Evolutionary conservation across 2,888 invertebrate genomes (phyloP).

Genomic region (Harpagoxenus sublaevis): DNA sequence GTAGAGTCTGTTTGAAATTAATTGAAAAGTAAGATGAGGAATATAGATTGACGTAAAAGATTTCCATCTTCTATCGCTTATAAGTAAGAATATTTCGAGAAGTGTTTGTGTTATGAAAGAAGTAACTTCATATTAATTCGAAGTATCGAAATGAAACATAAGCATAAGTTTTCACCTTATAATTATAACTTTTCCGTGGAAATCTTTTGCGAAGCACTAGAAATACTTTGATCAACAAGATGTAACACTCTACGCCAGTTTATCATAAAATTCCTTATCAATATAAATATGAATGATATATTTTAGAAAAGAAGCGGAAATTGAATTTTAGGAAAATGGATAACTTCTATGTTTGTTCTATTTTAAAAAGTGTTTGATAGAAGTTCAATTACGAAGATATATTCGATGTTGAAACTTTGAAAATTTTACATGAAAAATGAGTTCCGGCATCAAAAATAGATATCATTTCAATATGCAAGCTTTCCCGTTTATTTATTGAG

Average conservation of each 20-base stretch:
- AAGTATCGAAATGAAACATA: background rate
- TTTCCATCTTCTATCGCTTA: background rate
- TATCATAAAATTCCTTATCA: background rate
- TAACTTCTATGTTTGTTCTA: background rate
- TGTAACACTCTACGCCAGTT: background rate
- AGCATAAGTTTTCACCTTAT: background rate
- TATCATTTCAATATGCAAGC: background rate
- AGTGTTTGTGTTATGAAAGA: background rate
- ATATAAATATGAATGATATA: background rate
- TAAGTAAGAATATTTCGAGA: background rate
- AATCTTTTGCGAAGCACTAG: background rate
- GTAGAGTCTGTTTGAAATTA: background rate
- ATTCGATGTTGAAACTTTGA: background rate
- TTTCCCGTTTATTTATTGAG: constrained; percentile 15
- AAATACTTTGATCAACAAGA: background rate
- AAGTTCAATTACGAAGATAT: background rate
- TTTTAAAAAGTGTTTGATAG: background rate
- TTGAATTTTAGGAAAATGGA: background rate
- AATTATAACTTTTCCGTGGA: background rate
- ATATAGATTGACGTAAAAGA: background rate
- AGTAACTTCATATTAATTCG: background rate
- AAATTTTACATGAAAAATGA: background rate
- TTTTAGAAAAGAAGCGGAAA: background rate
- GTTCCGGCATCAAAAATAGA: background rate
- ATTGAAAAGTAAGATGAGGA: background rate